These are phyloP conservation scores for Ochropacha duplaris DNA, from an alignment of 2,888 invertebrate species.

Conservation along the genomic window DNA sequence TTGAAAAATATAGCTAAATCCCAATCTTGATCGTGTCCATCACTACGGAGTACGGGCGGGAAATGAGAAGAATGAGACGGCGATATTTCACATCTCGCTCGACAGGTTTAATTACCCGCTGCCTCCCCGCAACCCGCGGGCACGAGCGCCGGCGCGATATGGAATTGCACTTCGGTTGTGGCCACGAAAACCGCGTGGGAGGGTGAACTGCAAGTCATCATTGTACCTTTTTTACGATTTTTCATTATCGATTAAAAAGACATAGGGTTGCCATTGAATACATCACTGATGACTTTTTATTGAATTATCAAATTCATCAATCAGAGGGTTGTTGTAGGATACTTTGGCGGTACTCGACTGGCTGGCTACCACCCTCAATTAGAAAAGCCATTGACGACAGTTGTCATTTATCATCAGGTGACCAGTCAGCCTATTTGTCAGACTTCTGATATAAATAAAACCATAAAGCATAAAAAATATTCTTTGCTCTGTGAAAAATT, in stretches of 20 bases:
- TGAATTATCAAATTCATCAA: too few relatives aligned
- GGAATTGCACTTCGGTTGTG: slow-evolving; percentile 12
- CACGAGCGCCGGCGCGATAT: slow-evolving; percentile 11
- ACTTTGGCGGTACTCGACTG: too few relatives aligned
- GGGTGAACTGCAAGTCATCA: background rate
- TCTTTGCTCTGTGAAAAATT: background rate
- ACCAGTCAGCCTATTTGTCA: too few relatives aligned
- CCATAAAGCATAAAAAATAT: background rate
- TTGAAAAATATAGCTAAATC: slow-evolving; percentile 19
- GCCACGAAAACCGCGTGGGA: background rate
- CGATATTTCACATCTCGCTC: slow-evolving; percentile 15
- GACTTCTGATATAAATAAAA: too few relatives aligned
- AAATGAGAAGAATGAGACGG: slow-evolving; percentile 21
- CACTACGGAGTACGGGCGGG: slow-evolving; percentile 16
- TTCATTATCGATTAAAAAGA: too few relatives aligned
- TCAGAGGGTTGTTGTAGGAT: too few relatives aligned
- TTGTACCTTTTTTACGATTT: background rate
- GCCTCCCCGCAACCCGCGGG: slow-evolving; percentile 17
- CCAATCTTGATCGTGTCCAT: slow-evolving; percentile 22
- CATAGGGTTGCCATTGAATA: too few relatives aligned
- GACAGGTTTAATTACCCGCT: slow-evolving; percentile 24
- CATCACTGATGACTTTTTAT: too few relatives aligned
- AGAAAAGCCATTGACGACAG: too few relatives aligned
- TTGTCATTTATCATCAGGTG: too few relatives aligned
- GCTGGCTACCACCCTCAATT: too few relatives aligned